phyloP scores from a whole-genome alignment of 2,797 vertebrate species.

The Denticeps clupeoides region DNA sequence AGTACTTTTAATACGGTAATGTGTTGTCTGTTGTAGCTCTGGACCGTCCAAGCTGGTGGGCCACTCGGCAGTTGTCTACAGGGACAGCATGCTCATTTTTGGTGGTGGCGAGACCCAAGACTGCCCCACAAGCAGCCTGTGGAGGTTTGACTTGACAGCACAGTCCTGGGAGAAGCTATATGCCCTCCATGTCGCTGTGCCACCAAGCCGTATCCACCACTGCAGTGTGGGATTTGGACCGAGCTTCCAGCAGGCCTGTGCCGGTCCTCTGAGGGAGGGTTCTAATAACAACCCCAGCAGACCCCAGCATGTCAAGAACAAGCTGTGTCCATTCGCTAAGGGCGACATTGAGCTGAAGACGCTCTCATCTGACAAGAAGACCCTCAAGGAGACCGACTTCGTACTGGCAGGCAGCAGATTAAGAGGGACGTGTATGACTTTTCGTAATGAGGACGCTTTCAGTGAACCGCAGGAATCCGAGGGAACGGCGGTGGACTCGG shows the following conservation, averaged over 20 bases:
- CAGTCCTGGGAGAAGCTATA: constrained; percentile 60
- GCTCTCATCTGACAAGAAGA: constrained; percentile 32
- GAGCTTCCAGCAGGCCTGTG: constrained; percentile 39
- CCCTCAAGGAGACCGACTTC: constrained; percentile 1
- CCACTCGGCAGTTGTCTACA: constrained; percentile 63
- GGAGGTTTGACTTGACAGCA: constrained; percentile 61
- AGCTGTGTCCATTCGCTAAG: constrained; percentile 40
- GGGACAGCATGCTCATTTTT: constrained; percentile 69
- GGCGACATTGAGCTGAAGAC: constrained; percentile 66
- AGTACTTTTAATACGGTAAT: too few relatives aligned
- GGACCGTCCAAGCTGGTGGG: constrained; percentile 69
- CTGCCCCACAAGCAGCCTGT: constrained; percentile 51
- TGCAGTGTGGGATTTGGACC: constrained; percentile 58
- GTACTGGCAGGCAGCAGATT: background rate
- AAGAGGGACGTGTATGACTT: constrained; percentile 39
- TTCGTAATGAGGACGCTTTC: constrained; percentile 49
- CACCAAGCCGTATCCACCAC: constrained; percentile 65
- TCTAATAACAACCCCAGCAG: constrained; percentile 18
- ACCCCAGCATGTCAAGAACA: constrained; percentile 42
- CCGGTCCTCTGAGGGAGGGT: background rate
- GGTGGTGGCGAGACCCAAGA: constrained; percentile 63
- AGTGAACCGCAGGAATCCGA: constrained; percentile 25
- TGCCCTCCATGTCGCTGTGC: constrained; percentile 31
- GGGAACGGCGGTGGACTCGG: constrained; percentile 13
- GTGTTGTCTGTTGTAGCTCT: constrained; percentile 47